Base-by-base conservation (phyloP, 2,888 invertebrate genomes). In the Thecophora atra region DNA sequence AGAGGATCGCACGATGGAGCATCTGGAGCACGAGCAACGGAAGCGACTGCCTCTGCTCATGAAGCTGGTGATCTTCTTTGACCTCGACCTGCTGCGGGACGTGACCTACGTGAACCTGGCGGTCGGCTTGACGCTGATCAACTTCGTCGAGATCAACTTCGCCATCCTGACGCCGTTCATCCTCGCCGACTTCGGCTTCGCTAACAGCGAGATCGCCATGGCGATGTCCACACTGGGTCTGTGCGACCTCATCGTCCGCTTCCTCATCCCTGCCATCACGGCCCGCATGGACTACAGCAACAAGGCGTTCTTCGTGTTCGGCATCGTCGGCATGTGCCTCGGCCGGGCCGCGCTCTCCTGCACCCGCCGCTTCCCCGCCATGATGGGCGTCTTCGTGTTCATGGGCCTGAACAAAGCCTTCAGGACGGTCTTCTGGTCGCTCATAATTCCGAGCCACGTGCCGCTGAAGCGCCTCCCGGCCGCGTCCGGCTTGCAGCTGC, bases 151-250 rank as follows among this genome's bases (percentile, higher is more conserved):
- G 82, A 81, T 92, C 11, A 93, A 93, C 81, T 93, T 93, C 81
- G 91, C 93, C n/a, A 89, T 93, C 68, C 80, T 93, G 70, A 93
- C 92, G 0, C 92, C 93, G 0, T 92, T 92, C 77, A 91, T 93
- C 74, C 85, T 93, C 7, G 87, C 88, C 37, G 92, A 92, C 76
- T 90, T 90, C 79, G 89, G 90, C 11, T 90, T 91, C 77, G 81
- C 84, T 0, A 71, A 73, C 1, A 26, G 73, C 11, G 74, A 92
- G 83, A 90, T 90, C 0, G 92, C 93, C 0, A 85, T 90, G 3
- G 91, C 91, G 73, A 92, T 93, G 92, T 92, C 93, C 0, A 83
- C 91, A 56, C 84, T 93, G 73, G 93, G 90, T 0, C 89, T 90
- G 37, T 88, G 90, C 17, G 93, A 93, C 80, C 89, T 92, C 72